These are phyloP conservation scores for Riparia riparia DNA, from an alignment of 2,113 vertebrate genomes.

Conservation along the genomic window DNA sequence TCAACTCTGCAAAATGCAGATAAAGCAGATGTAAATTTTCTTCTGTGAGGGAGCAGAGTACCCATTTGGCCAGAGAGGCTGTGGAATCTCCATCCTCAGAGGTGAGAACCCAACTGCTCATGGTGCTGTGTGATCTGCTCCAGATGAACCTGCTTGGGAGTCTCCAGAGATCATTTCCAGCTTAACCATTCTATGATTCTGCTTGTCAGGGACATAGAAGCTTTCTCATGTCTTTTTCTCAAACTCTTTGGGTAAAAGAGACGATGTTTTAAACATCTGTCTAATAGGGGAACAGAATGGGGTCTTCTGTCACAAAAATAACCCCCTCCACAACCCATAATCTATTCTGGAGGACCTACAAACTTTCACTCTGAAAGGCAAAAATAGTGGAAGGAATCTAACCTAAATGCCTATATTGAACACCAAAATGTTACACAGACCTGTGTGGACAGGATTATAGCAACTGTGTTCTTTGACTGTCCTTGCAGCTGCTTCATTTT, in stretches of 20 bases:
- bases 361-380: not conserved
- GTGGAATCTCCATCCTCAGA: not conserved
- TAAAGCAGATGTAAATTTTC: accelerated
- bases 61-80: not conserved
- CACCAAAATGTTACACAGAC: not conserved
- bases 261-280: not conserved
- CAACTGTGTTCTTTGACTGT: not conserved
- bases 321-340: not conserved
- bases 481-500: not conserved
- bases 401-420: not conserved
- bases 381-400: not conserved
- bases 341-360: not conserved
- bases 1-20: not conserved
- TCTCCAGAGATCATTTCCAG: not conserved
- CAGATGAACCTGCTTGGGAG: not conserved
- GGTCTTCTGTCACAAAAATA: not conserved
- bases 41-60: not conserved
- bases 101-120: accelerated
- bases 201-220: not conserved
- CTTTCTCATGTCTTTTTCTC: not conserved
- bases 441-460: not conserved
- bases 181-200: not conserved
- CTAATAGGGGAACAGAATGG: not conserved
- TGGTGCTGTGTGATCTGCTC: not conserved
- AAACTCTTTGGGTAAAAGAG: not conserved